Evolutionary conservation across 2,113 vertebrate genomes (phyloP).

Genomic region (Atrichornis clamosus): DNA sequence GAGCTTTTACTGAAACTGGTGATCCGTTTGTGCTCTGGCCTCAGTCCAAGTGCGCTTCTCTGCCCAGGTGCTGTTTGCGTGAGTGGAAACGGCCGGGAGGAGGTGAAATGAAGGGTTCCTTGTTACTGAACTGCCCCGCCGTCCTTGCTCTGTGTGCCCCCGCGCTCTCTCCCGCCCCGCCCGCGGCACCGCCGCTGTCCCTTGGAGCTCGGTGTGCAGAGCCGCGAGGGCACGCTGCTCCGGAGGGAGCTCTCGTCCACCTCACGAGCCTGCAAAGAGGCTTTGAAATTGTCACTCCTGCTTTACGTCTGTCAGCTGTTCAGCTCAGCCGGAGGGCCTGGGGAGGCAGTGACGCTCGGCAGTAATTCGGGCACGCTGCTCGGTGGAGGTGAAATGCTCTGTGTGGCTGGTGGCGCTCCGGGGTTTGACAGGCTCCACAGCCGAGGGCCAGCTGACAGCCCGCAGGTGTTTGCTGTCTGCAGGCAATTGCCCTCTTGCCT

Average conservation of each 20-base stretch:
- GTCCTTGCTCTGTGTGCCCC: not conserved
- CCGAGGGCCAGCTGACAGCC: not conserved
- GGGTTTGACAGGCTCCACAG: not conserved
- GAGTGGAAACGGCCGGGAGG: not conserved
- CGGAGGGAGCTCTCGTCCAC: not conserved
- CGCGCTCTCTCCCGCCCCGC: not conserved
- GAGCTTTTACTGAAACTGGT: not conserved
- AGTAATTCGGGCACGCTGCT: not conserved
- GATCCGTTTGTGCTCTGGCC: not conserved
- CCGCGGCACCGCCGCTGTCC: not conserved
- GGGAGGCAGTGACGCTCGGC: not conserved
- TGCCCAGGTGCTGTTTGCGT: not conserved
- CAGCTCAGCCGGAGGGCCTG: not conserved
- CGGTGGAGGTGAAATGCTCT: not conserved
- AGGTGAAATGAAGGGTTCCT: not conserved
- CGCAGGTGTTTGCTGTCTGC: not conserved
- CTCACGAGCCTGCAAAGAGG: not conserved
- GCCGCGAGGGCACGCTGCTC: not conserved
- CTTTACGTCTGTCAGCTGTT: not conserved
- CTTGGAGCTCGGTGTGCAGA: not conserved
- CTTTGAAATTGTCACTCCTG: not conserved
- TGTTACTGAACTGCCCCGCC: not conserved
- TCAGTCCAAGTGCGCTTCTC: not conserved
- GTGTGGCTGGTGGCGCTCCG: not conserved
- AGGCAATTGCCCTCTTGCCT: not conserved